Percentiles rank a stretch among this genome's conserved stretches.
phyloP scores from a whole-genome alignment of 2,888 invertebrate species.

The Archaeoteleia sp. region DNA sequence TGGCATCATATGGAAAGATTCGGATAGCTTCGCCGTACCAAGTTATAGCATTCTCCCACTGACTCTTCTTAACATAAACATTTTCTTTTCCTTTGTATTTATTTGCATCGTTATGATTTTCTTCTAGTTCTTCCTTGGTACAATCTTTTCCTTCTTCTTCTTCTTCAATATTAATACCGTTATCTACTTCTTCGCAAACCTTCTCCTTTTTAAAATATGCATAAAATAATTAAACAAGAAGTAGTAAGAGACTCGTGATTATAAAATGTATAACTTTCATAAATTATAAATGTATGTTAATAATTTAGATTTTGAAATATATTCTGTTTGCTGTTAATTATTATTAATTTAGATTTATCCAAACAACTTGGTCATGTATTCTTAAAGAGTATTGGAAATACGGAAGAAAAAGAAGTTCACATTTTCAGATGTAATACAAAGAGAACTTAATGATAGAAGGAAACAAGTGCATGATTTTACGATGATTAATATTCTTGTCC shows the following conservation, averaged over 20 bases:
- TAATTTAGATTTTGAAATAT: too few species aligned
- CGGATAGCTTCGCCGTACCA: slow-evolving; percentile 93
- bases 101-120: slow-evolving; percentile 78
- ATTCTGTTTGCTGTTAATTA: too few species aligned
- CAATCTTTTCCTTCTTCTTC: slow-evolving; percentile 76
- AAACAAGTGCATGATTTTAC: too few species aligned
- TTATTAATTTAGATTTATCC: too few species aligned
- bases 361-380: too few species aligned
- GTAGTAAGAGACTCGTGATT: slow-evolving; percentile 2
- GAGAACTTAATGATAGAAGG: too few species aligned
- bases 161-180: slow-evolving; percentile 53
- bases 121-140: slow-evolving; percentile 77
- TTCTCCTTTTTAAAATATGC: slow-evolving; percentile 75
- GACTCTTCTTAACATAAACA: slow-evolving; percentile 83
- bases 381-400: too few species aligned
- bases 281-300: too few species aligned
- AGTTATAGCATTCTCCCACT: slow-evolving; percentile 90
- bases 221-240: background rate
- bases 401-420: too few species aligned
- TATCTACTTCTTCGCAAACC: slow-evolving; percentile 80
- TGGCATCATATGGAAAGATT: slow-evolving; percentile 84
- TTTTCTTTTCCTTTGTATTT: slow-evolving; percentile 90
- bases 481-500: slow-evolving; percentile 81
- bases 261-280: slow-evolving; percentile 14
- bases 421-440: too few species aligned